Base-by-base conservation (phyloP, 2,888 invertebrate genomes). In the Dasypogon diadema region DNA sequence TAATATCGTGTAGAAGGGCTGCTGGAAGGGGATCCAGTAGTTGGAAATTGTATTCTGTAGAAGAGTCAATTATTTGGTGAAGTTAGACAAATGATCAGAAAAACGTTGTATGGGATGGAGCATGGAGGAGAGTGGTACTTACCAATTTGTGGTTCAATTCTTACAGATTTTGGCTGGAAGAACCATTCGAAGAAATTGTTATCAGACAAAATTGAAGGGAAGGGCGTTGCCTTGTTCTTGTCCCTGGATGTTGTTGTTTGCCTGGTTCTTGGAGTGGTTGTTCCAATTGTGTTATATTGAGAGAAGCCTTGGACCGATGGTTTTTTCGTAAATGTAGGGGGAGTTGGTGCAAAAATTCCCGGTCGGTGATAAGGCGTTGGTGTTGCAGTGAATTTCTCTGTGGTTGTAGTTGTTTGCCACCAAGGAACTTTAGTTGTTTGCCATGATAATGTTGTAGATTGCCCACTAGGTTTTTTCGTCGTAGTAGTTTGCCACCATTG, bases 1-100 rank as follows among this genome's bases (percentile, higher is more conserved):
- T 80, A 51, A 86, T 85, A 56, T 86, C 85, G 2, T 80, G 82
- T 65, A 84, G 83, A 5, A 86, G 78, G 5, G 82, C 83, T 3
- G 83, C 80, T 8, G 86, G 83, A 46, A 85, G 77, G 65, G 80
- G 81, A 78, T 85, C 84, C 21, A 86, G 80, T 8, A 78, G 77
- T 30, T 85, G 78, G 48, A 79, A 78, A 60, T 79, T 77, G 12
- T 78, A 77, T 60, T 79, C 79, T 80, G 26, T 4, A 75, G 65
- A 26, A 51, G 16, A 63, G 0, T 34, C n/a, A 37, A 10, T 24
- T 21, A 34, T 18, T 12, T 37, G n/a, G 46, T 18, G 24, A 30
- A 12, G 1, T 34, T 58, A n/a, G n/a, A n/a, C n/a, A n/a, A n/a
- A n/a, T n/a, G n/a, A n/a, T n/a, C n/a, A n/a, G n/a, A n/a, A n/a